These are phyloP conservation scores for Macrobrachium nipponense DNA, from an alignment of 1,140 invertebrate species.

Conservation along the genomic window DNA sequence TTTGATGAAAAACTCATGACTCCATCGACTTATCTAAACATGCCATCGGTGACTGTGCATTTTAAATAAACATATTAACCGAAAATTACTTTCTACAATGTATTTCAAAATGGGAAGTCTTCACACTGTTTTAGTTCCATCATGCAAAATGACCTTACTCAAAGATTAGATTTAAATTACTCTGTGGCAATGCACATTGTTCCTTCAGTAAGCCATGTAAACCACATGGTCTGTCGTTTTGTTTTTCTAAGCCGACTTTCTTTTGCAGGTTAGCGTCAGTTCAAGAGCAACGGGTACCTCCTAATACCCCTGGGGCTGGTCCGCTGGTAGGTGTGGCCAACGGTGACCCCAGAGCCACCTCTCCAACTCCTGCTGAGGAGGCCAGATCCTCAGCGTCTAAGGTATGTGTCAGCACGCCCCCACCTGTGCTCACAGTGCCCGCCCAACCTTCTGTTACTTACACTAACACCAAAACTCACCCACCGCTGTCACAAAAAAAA, in stretches of 20 bases:
- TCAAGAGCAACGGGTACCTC: constrained; percentile 63
- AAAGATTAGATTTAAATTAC: too few relatives aligned
- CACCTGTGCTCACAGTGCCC: constrained; percentile 6
- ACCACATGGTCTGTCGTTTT: too few relatives aligned
- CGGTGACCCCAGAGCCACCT: constrained; percentile 48
- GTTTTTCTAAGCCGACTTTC: not conserved
- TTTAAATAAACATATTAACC: too few relatives aligned
- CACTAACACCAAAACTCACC: constrained; percentile 14
- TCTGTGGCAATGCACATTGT: too few relatives aligned
- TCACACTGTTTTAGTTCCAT: too few relatives aligned
- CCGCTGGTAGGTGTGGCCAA: constrained; percentile 30
- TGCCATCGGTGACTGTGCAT: too few relatives aligned
- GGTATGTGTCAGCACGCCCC: constrained; percentile 47
- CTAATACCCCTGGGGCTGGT: constrained; percentile 4
- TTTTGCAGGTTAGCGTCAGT: constrained; percentile 62
- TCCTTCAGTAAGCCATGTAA: too few relatives aligned
- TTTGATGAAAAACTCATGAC: too few relatives aligned
- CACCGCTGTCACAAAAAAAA: constrained; percentile 38
- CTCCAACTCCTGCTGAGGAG: constrained; percentile 50
- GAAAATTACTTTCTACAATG: too few relatives aligned
- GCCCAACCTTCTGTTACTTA: constrained; percentile 17
- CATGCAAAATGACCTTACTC: too few relatives aligned
- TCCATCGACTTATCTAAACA: too few relatives aligned
- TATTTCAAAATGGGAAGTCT: too few relatives aligned
- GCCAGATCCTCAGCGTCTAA: constrained; percentile 31